phyloP scores from a whole-genome alignment of 2,888 invertebrate genomes.

The Alloscopus bannaensis region DNA sequence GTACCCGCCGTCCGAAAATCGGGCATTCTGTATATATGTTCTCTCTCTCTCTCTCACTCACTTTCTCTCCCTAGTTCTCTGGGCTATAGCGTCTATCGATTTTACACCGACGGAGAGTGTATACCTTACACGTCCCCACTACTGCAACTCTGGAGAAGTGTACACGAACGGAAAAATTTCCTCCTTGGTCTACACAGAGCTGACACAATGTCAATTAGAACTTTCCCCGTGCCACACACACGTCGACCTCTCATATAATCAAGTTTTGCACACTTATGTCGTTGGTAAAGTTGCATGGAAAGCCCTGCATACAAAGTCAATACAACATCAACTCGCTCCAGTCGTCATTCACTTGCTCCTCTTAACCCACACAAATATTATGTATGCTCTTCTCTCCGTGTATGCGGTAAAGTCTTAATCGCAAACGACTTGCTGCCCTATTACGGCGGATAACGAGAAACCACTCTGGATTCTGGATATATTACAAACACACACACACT shows the following conservation, averaged over 20 bases:
- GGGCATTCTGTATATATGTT: constrained; percentile 63
- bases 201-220: constrained; percentile 43
- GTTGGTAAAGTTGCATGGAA: not conserved
- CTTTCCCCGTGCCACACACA: too few species aligned
- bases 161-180: constrained; percentile 12
- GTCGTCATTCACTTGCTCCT: constrained; percentile 2
- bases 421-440: too few species aligned
- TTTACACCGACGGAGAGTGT: constrained; percentile 8
- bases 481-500: too few species aligned
- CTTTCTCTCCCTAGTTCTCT: too few species aligned
- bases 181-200: constrained; percentile 15
- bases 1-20: constrained; percentile 71
- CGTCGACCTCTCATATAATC: too few species aligned
- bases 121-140: not conserved
- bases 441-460: too few species aligned
- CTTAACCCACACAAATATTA: too few species aligned
- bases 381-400: not conserved
- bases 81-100: constrained; percentile 22
- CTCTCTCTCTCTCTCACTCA: too few species aligned
- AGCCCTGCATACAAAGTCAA: not conserved
- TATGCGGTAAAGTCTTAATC: not conserved
- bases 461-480: too few species aligned
- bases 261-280: too few species aligned
- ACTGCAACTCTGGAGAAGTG: not conserved
- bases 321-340: constrained; percentile 1